Percentiles rank a stretch among this genome's conserved stretches.
Evolutionary conservation across 1,140 invertebrate species (phyloP).

Genomic region (Drosophila micromelanica): DNA sequence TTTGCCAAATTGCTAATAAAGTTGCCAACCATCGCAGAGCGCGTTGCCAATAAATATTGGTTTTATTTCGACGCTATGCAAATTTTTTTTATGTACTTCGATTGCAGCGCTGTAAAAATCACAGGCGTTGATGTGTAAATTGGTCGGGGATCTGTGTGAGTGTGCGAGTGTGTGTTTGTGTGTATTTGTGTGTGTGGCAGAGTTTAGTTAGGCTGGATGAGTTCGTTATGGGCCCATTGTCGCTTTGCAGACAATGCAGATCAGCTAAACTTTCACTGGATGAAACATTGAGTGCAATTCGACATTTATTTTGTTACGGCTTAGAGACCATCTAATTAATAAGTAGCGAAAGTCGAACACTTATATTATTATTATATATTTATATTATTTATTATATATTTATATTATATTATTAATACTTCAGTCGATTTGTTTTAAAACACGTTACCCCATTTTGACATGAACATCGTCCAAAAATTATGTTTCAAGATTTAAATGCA

Average conservation of each 20-base stretch:
- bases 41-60: constrained; percentile 61
- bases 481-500: too few relatives aligned
- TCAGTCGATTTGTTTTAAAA: too few relatives aligned
- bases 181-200: constrained; percentile 21
- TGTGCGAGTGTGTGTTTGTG: neutral
- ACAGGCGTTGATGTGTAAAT: constrained; percentile 37
- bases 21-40: constrained; percentile 34
- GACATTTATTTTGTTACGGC: neutral
- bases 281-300: constrained; percentile 7
- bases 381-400: too few relatives aligned
- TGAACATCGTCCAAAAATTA: too few relatives aligned
- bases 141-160: neutral
- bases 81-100: constrained; percentile 54
- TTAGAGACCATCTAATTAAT: constrained; percentile 22
- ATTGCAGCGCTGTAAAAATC: constrained; percentile 20
- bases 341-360: constrained; percentile 10
- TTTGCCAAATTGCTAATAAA: constrained; percentile 69
- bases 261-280: constrained; percentile 43
- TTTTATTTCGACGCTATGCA: constrained; percentile 47
- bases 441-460: too few relatives aligned
- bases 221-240: constrained; percentile 43
- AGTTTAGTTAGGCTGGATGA: constrained; percentile 6
- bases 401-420: too few relatives aligned
- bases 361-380: too few relatives aligned
- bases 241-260: constrained; percentile 20